Conservation (phyloP, 2,113 vertebrate species). For the Notechis scutatus region DNA sequence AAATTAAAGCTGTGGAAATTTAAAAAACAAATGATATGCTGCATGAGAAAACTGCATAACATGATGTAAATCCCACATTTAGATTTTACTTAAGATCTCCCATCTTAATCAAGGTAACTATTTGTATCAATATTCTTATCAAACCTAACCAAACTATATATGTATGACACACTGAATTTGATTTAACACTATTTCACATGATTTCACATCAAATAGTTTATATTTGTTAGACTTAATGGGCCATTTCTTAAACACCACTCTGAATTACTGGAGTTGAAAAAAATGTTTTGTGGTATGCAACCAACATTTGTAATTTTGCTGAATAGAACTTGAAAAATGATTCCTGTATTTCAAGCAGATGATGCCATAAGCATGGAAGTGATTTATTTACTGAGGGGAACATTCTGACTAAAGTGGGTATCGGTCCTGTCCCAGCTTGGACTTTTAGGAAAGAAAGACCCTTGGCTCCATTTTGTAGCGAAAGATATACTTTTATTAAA, state of each 20-base stretch:
- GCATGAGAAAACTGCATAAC: constrained; percentile 20
- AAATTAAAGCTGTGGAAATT: neutral
- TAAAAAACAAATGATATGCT: neutral
- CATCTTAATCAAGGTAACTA: neutral
- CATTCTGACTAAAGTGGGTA: neutral
- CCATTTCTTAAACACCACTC: neutral
- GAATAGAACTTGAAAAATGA: neutral
- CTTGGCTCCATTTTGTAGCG: too few species aligned
- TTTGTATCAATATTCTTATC: constrained; percentile 1
- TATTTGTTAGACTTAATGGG: neutral
- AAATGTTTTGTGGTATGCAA: neutral
- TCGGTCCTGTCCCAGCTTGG: too few species aligned
- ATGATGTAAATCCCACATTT: constrained; percentile 16
- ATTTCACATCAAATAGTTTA: neutral
- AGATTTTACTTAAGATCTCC: neutral
- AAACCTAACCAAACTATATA: neutral
- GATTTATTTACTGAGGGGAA: neutral
- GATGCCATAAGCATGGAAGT: neutral
- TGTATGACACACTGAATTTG: neutral
- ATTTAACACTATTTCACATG: neutral
- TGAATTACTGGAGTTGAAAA: neutral
- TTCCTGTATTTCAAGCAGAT: neutral
- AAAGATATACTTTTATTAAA: too few species aligned
- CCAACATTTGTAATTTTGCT: neutral
- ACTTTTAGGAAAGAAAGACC: too few species aligned